Evolutionary conservation across 2,888 invertebrate species (phyloP), one percentile per base, ranked within the genome.

Genomic region (Chrysomela aeneicollis): DNA sequence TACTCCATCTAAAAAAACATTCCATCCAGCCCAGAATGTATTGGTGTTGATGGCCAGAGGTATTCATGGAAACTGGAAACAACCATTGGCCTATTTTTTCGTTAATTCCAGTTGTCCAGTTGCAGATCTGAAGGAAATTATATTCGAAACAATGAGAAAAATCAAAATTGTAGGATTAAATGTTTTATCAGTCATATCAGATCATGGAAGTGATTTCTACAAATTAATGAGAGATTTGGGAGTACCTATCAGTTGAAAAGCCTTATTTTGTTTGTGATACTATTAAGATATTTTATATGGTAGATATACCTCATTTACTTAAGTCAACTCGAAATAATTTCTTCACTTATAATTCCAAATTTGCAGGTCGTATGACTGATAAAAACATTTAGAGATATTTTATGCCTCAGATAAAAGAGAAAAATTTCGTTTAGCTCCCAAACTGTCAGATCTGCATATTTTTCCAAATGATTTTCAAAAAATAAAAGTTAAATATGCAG

Each of bases 391-490:
- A 26, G 53, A 65, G 42, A 6, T 35, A 54, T 59, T 71, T 15
- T 70, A 70, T 61, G 17, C 67, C 9, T 18, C 47, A 2, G 67
- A 72, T 26, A 68, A 63, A 30, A 4, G 26, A 32, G 52, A 63
- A 32, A 26, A 52, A 21, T 47, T 53, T 26, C 46, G 68, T 54
- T 17, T 58, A n/a, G 64, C 63, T 2, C 65, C 69, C 3, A 72
- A 69, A 63, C 37, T 73, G 10, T 68, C 71, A 1, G 66, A 72
- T 26, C 22, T 37, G 46, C 72, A 71, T 63, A 64, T 73, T 15
- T 26, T 55, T 52, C 68, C 67, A 1, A 67, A 55, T 19, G 66
- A 67, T 47, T 73, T n/a, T n/a, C n/a, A n/a, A n/a, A n/a, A n/a
- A n/a, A n/a, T n/a, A n/a, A n/a, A n/a, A n/a, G n/a, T n/a, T n/a